A percentile compares a stretch with the other conserved stretches of the same genome.
Evolutionary conservation across 2,888 invertebrate genomes (phyloP).

Genomic region (Amphipoea oculea): DNA sequence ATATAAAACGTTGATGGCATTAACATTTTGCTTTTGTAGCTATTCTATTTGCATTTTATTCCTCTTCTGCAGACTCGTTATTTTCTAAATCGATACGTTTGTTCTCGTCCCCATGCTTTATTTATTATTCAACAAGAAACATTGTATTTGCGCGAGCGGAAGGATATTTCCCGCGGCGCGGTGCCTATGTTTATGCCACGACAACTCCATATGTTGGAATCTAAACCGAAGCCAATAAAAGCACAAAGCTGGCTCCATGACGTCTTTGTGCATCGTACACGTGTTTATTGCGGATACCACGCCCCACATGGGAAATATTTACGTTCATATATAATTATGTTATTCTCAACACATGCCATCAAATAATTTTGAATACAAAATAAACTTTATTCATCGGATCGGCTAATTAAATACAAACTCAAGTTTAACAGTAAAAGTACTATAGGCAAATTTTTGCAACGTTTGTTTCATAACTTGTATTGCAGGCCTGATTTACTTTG

Average conservation of each 20-base stretch:
- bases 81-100: constrained; percentile 49
- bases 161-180: constrained; percentile 70
- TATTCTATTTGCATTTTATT: constrained; percentile 34
- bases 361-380: constrained; percentile 39
- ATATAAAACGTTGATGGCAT: constrained; percentile 22
- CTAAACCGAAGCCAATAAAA: constrained; percentile 71
- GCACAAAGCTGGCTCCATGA: constrained; percentile 68
- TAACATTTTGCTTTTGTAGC: constrained; percentile 1
- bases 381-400: constrained; percentile 22
- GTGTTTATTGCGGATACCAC: constrained; percentile 74
- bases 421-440: constrained; percentile 11
- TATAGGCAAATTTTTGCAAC: constrained; percentile 11
- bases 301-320: constrained; percentile 67
- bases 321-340: constrained; percentile 46
- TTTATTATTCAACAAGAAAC: constrained; percentile 57
- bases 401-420: constrained; percentile 18
- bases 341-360: constrained; percentile 41
- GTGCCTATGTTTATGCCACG: constrained; percentile 64
- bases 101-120: constrained; percentile 38
- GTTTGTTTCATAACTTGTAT: constrained; percentile 27
- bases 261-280: constrained; percentile 69
- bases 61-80: constrained; percentile 19
- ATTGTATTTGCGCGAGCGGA: constrained; percentile 66
- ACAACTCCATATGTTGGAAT: constrained; percentile 59
- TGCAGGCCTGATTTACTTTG: constrained; percentile 5